A percentile compares a stretch with the other conserved stretches of the same genome.
These are phyloP conservation scores for Laticauda colubrina DNA, from an alignment of 2,113 vertebrate genomes.

Conservation along the genomic window DNA sequence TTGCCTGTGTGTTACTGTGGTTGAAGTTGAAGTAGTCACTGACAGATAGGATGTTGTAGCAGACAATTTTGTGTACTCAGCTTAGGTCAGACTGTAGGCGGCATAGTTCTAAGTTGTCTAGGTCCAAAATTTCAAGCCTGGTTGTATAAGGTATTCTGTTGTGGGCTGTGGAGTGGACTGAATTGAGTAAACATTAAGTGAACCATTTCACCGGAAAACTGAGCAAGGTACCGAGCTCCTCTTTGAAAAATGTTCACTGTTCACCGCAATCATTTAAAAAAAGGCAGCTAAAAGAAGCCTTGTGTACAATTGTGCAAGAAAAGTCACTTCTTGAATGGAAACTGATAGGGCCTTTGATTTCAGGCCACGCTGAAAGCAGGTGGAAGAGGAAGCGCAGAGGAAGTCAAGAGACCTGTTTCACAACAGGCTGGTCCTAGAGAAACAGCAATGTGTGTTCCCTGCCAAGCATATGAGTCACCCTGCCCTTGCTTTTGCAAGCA, in stretches of 20 bases:
- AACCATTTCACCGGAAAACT: not conserved
- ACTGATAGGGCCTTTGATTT: not conserved
- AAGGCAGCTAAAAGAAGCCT: not conserved
- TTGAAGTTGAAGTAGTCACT: no score
- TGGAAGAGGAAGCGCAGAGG: not conserved
- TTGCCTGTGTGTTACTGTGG: no score
- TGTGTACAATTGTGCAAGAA: not conserved
- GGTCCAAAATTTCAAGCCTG: no score
- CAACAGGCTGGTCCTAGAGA: slow-evolving; percentile 7
- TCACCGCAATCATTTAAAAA: not conserved
- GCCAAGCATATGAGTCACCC: slow-evolving; percentile 12
- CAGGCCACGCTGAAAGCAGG: slow-evolving; percentile 10
- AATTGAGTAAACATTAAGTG: not conserved
- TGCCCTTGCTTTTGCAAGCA: not conserved
- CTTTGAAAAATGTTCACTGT: slow-evolving; percentile 1
- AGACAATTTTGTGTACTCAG: no score
- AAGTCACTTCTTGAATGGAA: not conserved
- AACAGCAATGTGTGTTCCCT: not conserved
- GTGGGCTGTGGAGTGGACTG: no score
- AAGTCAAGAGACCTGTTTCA: slow-evolving; percentile 8
- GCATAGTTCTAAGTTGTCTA: no score
- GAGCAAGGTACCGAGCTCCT: not conserved
- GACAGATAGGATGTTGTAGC: no score
- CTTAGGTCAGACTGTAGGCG: no score
- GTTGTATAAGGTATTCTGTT: no score